Evolutionary conservation across 2,888 invertebrate species (phyloP), one percentile per base, ranked within the genome.

Genomic region (Pseudolycoriella hygida): DNA sequence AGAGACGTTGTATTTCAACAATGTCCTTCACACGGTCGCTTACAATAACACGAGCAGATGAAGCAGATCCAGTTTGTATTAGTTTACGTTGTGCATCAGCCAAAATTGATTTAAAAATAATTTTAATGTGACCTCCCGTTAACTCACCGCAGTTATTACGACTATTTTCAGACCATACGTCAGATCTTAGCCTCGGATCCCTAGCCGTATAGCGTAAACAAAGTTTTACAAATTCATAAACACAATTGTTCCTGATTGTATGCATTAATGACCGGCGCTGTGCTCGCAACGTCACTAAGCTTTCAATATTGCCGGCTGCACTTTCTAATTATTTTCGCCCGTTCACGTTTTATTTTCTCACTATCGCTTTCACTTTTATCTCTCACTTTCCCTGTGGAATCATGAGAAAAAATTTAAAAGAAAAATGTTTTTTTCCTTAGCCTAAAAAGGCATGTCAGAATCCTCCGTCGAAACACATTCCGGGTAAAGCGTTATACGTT

Each of bases 141-240:
- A 47, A 50, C 49, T 52, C 49, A 50, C 48, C 47, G 50, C 42
- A 49, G 48, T 44, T 47, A 41, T 40, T 42, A 32, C 20, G 47
- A 42, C 42, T 50, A 17, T 45, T 46, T 37, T 50, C 47, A 48
- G 44, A 50, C 15, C 43, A 48, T 45, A 47, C 34, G 57, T 58
- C 56, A 49, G 57, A 54, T 59, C 62, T 62, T 57, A 64, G 58
- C 50, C 60, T 58, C 49, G 65, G 64, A 59, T 64, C 64, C 51
- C 65, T 59, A 48, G 62, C 61, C 40, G 61, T 62, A 49, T 63
- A 64, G 51, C 58, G 56, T 43, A 63, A 55, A 53, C 61, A 64
- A 56, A 62, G 59, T 60, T 62, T 63, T 52, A 60, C 59, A 50
- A 61, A 60, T 57, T 63, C 61, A 48, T 58, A 51, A 47, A 40